A percentile compares a stretch with the other conserved stretches of the same genome.
Conservation (phyloP, 2,888 invertebrate species). For the Amiota minor region DNA sequence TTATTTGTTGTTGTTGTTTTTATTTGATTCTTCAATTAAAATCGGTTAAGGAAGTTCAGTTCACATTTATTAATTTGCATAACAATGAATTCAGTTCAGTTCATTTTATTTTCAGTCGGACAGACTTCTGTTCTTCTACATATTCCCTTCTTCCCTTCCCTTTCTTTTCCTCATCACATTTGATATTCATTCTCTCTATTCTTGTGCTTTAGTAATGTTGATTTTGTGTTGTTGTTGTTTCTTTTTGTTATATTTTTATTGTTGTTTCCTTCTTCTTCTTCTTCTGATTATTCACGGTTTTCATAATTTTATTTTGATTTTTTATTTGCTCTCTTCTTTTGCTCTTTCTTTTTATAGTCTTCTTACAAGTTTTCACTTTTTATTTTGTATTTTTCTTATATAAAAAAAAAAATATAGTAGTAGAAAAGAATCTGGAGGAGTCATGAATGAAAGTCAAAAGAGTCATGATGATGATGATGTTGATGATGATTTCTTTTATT, state of each 20-base stretch:
- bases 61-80: conserved; percentile 50
- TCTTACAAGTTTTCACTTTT: conserved; percentile 27
- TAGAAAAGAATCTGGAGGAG: too few species aligned
- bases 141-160: too few species aligned
- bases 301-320: conserved; percentile 41
- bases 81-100: conserved; percentile 41
- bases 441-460: too few species aligned
- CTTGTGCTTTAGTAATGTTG: background rate
- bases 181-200: conserved; percentile 30
- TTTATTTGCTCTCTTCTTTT: conserved; percentile 29
- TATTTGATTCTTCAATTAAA: conserved; percentile 11
- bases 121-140: too few species aligned
- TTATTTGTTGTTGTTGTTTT: conserved; percentile 8
- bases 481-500: too few species aligned
- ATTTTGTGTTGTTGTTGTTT: conserved; percentile 9
- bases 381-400: conserved; percentile 10
- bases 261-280: conserved; percentile 38
- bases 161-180: background rate
- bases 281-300: conserved; percentile 27
- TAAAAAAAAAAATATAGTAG: background rate
- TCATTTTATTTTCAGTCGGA: too few species aligned
- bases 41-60: conserved; percentile 50
- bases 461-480: too few species aligned
- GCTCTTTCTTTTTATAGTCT: background rate
- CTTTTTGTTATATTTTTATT: background rate